A percentile compares a stretch with the other conserved stretches of the same genome.
These are phyloP conservation scores for Pseudeuparius sepicola DNA, from an alignment of 2,888 invertebrate genomes.

Conservation along the genomic window DNA sequence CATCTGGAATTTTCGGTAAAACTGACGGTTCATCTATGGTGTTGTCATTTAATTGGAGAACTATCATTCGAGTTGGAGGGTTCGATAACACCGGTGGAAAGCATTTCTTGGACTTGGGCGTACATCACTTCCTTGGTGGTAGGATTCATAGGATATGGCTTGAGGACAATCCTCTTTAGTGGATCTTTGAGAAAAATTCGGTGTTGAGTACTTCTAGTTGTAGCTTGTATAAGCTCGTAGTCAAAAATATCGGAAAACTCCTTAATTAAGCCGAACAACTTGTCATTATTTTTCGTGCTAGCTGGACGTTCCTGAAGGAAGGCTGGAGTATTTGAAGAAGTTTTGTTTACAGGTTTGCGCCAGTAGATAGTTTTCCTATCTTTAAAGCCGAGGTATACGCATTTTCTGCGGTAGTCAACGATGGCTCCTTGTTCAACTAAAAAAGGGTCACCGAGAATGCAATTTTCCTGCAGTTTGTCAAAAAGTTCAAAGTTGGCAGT, in stretches of 20 bases:
- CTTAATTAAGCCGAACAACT: constrained; percentile 1
- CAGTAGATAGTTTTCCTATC: constrained; percentile 1
- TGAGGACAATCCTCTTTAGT: not conserved
- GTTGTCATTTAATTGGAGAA: too few relatives aligned
- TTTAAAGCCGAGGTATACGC: constrained; percentile 1
- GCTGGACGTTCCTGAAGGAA: not conserved
- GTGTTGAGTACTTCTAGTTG: constrained; percentile 4
- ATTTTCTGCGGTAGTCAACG: constrained; percentile 3
- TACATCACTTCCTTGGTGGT: constrained; percentile 5
- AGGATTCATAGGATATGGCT: constrained; percentile 9
- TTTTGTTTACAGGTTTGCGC: too few relatives aligned
- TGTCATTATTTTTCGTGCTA: not conserved
- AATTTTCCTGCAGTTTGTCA: not conserved
- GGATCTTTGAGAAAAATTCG: not conserved
- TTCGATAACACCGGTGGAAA: constrained; percentile 11
- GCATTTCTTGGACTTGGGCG: constrained; percentile 11
- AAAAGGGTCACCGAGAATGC: constrained; percentile 6
- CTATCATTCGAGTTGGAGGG: constrained; percentile 8
- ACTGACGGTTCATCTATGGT: too few relatives aligned
- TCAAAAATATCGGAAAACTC: constrained; percentile 6
- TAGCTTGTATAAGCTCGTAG: constrained; percentile 1
- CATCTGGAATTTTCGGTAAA: too few relatives aligned
- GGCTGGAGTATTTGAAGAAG: not conserved
- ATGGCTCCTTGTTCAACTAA: not conserved
- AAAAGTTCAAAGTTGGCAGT: not conserved